Evolutionary conservation across 2,797 vertebrate genomes (phyloP), one percentile per base, ranked within the genome.

Genomic region (Vireo griseus): DNA sequence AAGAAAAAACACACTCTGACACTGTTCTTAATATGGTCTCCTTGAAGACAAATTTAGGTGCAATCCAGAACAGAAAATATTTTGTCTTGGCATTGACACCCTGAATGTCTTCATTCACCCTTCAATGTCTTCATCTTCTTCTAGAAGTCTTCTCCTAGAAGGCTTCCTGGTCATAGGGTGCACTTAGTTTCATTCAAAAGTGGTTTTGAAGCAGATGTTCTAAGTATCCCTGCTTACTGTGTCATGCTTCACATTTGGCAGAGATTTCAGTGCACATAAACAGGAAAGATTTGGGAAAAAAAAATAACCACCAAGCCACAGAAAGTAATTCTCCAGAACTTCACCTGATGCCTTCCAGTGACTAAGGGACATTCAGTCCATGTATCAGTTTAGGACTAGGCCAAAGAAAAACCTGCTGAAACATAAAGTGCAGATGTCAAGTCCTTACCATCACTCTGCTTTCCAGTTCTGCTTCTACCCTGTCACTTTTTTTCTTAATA

Each of bases 251-350:
- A 42, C 8, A 42, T 55, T 67, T 47, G n/a, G 40, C 18, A 76
- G n/a, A 54, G 10, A 35, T 45, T 86, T 86, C 8, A 40, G 42
- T 69, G 37, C 19, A 52, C 10, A 28, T 16, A 57, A 67, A 6
- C 4, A 68, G 6, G 16, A 79, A 51, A 29, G 3, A 4, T 58
- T 79, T 21, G 37, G 37, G 37, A 5, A 33, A 25, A 9, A 28
- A 14, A 31, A 50, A 0, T 0, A 12, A 58, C 16, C 26, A 67
- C 16, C 28, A 45, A 75, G 13, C 6, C 13, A 39, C 11, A 29
- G 33, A 52, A 82, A 61, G 8, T 17, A 14, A 7, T 37, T 86
- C 20, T 80, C 20, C 51, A 77, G n/a, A 16, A 58, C 18, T 3
- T 44, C n/a, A 76, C 8, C 13, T 44, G 26, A 42, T 55, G 22